phyloP scores from a whole-genome alignment of 2,888 invertebrate genomes.

The Drosophila infuscata region DNA sequence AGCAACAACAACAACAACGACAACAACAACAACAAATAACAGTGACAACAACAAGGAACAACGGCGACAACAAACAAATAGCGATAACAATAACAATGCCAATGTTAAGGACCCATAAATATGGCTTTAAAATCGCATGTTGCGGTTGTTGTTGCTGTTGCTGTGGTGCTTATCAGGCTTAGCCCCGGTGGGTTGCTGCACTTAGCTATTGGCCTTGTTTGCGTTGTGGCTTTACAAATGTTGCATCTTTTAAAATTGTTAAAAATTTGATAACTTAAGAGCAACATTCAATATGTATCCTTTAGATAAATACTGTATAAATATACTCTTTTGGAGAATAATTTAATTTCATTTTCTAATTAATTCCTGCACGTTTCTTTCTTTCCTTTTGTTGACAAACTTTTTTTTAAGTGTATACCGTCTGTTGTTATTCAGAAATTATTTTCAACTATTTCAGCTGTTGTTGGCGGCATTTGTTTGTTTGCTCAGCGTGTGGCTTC shows the following conservation, averaged over 20 bases:
- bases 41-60: constrained; percentile 25
- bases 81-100: constrained; percentile 63
- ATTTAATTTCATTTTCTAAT: no score
- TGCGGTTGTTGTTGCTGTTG: constrained; percentile 33
- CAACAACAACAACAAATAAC: constrained; percentile 23
- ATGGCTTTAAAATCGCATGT: constrained; percentile 54
- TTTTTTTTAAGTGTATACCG: constrained; percentile 16
- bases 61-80: constrained; percentile 40
- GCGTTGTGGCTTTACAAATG: neutral
- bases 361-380: no score
- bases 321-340: no score
- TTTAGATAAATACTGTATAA: neutral
- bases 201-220: neutral
- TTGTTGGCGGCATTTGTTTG: constrained; percentile 52
- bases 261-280: neutral
- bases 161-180: constrained; percentile 17
- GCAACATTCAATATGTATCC: neutral
- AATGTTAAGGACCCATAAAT: constrained; percentile 66
- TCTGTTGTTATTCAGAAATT: neutral
- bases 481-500: constrained; percentile 63
- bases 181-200: neutral
- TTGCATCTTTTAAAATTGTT: neutral
- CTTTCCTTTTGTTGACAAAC: neutral
- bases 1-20: constrained; percentile 31
- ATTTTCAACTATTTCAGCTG: constrained; percentile 4